Base-by-base conservation (phyloP, 2,113 vertebrate genomes). In the Sisor rabdophorus region DNA sequence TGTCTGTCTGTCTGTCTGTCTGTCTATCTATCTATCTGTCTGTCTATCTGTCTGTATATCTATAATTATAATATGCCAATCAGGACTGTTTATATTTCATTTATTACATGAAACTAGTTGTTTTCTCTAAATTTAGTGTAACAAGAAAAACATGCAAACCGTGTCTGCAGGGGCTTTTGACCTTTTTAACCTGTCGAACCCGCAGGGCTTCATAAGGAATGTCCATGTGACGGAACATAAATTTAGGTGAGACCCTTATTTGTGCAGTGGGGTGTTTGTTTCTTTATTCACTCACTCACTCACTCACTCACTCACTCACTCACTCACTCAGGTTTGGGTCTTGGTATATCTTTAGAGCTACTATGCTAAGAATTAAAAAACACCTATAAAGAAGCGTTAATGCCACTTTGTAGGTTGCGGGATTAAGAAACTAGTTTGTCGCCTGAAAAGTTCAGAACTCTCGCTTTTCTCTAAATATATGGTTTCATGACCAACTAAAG, bases 211-310 rank as follows among this genome's bases (percentile, higher is more conserved):
- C 48, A 50, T 65, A 32, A 87, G 85, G 86, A 87, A 88, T 88
- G 89, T 87, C 88, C 85, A 88, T 82, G 69, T 85, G 75, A 76
- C 82, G 82, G 81, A 89, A 87, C 89, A 89, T 89, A 87, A 89
- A 90, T 87, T 56, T 78, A 71, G 68, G 59, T 26, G 48, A 64
- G 71, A 73, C 78, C 63, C 67, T 55, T 77, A 71, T 78, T 60
- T 8, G 47, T 50, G 19, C 24, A 68, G 10, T 48, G 22, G 53
- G 48, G 24, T 24, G 71, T 79, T 73, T 80, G 75, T 76, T 83
- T 47, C 47, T 79, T 71, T 81, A 71, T 61, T 69, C 6, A 36
- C 32, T 36, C 32, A 36, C 2, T 36, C 32, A 36, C 32, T 36
- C 32, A 36, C 3, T 36, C 32, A 36, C 32, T 36, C 32, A 36